These are phyloP conservation scores for Anthopleura xanthogrammica DNA, from an alignment of 92 coral and sea anemone genomes.

Conservation along the genomic window DNA sequence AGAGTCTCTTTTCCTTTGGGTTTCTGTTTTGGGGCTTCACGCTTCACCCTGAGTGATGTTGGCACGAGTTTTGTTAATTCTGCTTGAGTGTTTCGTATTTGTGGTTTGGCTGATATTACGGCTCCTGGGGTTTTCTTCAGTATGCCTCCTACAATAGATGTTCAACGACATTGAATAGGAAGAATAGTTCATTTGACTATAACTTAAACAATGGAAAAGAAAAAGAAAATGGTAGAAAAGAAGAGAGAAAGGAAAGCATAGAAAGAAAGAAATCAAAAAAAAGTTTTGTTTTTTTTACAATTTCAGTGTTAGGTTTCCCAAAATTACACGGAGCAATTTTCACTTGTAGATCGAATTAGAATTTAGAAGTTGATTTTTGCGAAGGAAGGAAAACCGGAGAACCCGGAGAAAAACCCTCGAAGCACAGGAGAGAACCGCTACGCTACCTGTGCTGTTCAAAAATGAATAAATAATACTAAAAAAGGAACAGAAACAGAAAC, in stretches of 20 bases:
- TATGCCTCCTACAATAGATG: conserved; percentile 56
- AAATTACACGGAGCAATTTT: no score
- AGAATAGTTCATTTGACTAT: neutral
- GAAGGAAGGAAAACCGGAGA: no score
- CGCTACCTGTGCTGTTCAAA: no score
- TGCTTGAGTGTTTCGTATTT: conserved; percentile 95
- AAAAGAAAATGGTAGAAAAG: neutral
- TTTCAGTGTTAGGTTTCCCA: no score
- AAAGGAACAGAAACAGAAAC: no score
- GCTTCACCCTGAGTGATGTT: conserved; percentile 88
- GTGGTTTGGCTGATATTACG: conserved; percentile 91
- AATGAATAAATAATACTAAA: no score
- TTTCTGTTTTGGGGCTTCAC: conserved; percentile 79
- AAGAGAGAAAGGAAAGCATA: neutral
- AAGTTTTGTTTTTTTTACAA: no score
- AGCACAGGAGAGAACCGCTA: no score
- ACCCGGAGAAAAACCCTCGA: no score
- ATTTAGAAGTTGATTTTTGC: neutral
- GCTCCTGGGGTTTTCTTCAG: conserved; percentile 77
- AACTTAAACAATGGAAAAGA: no score
- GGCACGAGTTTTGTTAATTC: conserved; percentile 93
- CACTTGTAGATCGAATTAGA: neutral
- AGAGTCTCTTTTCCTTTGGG: conserved; percentile 59
- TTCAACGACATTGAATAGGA: neutral
- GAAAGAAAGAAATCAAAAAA: no score